Conservation (phyloP, 2,888 invertebrate genomes). For the Tetramorium bicarinatum region DNA sequence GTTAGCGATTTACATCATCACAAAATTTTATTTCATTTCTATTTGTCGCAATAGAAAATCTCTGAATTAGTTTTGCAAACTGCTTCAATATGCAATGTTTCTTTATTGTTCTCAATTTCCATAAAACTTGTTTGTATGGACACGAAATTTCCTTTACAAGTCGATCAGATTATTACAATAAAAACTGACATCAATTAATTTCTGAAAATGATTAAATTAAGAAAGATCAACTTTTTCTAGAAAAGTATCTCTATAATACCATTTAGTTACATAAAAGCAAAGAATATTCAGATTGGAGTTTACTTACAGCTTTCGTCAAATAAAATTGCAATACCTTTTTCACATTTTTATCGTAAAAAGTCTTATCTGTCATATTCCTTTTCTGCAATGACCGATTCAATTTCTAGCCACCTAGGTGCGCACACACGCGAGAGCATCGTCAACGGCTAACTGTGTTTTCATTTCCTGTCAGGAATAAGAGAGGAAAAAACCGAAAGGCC, state of each 20-base stretch:
- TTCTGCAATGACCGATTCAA: constrained; percentile 5
- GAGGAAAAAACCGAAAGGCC: constrained; percentile 31
- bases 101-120: background rate
- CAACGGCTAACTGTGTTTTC: constrained; percentile 59
- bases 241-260: background rate
- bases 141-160: background rate
- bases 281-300: background rate
- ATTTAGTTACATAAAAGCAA: background rate
- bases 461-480: constrained; percentile 48
- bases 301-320: background rate
- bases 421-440: constrained; percentile 33
- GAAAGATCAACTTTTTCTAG: background rate
- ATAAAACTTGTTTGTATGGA: background rate
- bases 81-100: background rate
- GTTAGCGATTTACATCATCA: background rate
- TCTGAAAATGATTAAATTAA: background rate
- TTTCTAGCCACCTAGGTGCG: constrained; percentile 11
- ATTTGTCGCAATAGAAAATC: background rate
- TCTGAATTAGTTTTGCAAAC: background rate
- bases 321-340: background rate
- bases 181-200: background rate
- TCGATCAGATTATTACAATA: background rate
- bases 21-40: background rate
- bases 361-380: background rate
- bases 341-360: background rate